Base-by-base conservation (phyloP, 2,888 invertebrate genomes). In the Glaucopsyche alexis region DNA sequence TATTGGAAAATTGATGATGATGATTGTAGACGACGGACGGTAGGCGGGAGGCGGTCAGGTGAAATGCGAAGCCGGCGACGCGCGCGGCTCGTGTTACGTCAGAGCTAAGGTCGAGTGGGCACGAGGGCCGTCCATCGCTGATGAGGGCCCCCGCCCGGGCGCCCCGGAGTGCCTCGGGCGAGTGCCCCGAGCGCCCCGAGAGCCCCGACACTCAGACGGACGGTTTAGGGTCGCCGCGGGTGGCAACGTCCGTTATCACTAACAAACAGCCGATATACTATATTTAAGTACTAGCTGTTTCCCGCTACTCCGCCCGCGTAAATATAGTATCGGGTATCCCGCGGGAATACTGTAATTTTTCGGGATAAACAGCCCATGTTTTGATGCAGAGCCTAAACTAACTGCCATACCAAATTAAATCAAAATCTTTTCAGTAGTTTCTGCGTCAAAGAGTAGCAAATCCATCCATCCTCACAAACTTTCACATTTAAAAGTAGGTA, bases 61-160 rank as follows among this genome's bases (percentile, higher is more conserved):
- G 65, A 72, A 40, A 64, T 64, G 47, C 60, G 74, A 75, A 76
- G 75, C 74, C 65, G 73, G 74, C 76, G 74, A 75, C 74, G 77
- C 74, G 71, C 73, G 70, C 60, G 72, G 66, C 50, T 66, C 65
- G 72, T 45, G 74, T 76, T 77, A 78, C 77, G 79, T 78, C 75
- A 75, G 73, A 73, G 70, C 76, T 72, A 75, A 78, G 80, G 79
- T 80, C 79, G 77, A 79, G 79, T 79, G 74, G 76, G 74, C 78
- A 78, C 76, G 77, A 80, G 81, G 78, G 79, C 76, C 79, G 76
- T 78, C 78, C 78, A 80, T 74, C 77, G 78, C 79, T 78, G 80
- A 79, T 77, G 79, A 79, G 78, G 77, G 78, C 77, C 73, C 76
- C 73, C 69, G 45, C 69, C 69, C 47, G 19, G 47, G 67, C 42